Conservation (phyloP, 2,888 invertebrate species). For the Bhutanitis thaidina region DNA sequence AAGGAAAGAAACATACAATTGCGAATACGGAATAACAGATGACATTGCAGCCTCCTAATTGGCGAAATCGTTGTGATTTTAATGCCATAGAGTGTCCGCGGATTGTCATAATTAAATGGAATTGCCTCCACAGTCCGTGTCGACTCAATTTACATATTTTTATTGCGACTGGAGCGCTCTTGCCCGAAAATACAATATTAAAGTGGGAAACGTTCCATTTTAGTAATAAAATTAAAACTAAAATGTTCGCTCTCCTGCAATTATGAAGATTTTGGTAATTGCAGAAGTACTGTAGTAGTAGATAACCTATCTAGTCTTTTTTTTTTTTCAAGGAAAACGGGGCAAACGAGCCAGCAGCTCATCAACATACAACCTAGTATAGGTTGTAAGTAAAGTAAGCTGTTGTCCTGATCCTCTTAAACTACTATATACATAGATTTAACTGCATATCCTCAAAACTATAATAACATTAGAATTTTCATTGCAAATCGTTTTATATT, state of each 20-base stretch:
- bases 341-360: no score
- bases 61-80: slow-evolving; percentile 45
- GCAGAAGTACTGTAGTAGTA: background rate
- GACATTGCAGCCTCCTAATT: slow-evolving; percentile 29
- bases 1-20: background rate
- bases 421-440: no score
- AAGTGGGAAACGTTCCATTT: slow-evolving; percentile 21
- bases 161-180: slow-evolving; percentile 30
- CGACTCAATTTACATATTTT: slow-evolving; percentile 46
- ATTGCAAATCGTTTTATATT: background rate
- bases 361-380: no score
- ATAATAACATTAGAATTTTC: background rate
- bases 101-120: slow-evolving; percentile 44
- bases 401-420: no score
- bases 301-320: no score
- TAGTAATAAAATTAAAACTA: slow-evolving; percentile 14
- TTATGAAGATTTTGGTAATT: background rate
- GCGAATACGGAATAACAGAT: background rate
- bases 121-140: slow-evolving; percentile 34
- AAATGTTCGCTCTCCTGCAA: background rate
- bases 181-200: slow-evolving; percentile 23
- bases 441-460: no score
- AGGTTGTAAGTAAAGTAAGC: no score
- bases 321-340: no score
- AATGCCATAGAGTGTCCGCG: slow-evolving; percentile 33